These are phyloP conservation scores for Hypomesus transpacificus DNA, from an alignment of 2,113 vertebrate species.

Conservation along the genomic window DNA sequence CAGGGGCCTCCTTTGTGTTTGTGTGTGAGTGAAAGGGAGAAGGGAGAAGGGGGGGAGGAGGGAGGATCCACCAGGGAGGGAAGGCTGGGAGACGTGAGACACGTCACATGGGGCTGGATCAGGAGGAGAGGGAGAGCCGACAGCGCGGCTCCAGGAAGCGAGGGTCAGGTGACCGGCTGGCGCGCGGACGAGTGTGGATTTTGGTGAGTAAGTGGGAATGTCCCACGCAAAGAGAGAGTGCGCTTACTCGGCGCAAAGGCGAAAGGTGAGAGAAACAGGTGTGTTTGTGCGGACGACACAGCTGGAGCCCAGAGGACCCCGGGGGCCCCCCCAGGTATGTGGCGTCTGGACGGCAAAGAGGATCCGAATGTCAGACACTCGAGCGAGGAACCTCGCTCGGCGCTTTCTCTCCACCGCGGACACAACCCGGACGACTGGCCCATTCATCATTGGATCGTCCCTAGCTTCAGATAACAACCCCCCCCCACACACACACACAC, in stretches of 20 bases:
- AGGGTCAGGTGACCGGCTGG: slow-evolving; percentile 4
- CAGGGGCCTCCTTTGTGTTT: slow-evolving; percentile 78
- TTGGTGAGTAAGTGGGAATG: slow-evolving; percentile 8
- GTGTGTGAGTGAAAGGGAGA: slow-evolving; percentile 36
- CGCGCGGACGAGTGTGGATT: slow-evolving; percentile 5
- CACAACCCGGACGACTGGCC: slow-evolving; percentile 30
- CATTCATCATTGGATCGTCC: slow-evolving; percentile 57
- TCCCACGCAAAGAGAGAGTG: background rate
- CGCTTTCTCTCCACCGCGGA: slow-evolving; percentile 38
- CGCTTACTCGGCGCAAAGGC: background rate
- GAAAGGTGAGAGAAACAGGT: background rate
- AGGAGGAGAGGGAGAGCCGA: background rate
- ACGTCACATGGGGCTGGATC: slow-evolving; percentile 3
- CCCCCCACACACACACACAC: slow-evolving; percentile 24
- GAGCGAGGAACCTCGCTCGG: slow-evolving; percentile 31
- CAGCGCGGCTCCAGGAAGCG: background rate
- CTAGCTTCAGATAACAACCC: slow-evolving; percentile 14
- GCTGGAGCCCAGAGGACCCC: background rate
- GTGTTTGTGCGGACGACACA: background rate
- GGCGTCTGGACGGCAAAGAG: background rate
- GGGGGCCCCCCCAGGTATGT: background rate
- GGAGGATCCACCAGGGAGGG: background rate
- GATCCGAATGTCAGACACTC: slow-evolving; percentile 34
- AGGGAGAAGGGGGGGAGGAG: slow-evolving; percentile 13
- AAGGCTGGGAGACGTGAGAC: background rate